These are phyloP conservation scores for Achlya flavicornis DNA, from an alignment of 2,888 invertebrate genomes.

Conservation along the genomic window DNA sequence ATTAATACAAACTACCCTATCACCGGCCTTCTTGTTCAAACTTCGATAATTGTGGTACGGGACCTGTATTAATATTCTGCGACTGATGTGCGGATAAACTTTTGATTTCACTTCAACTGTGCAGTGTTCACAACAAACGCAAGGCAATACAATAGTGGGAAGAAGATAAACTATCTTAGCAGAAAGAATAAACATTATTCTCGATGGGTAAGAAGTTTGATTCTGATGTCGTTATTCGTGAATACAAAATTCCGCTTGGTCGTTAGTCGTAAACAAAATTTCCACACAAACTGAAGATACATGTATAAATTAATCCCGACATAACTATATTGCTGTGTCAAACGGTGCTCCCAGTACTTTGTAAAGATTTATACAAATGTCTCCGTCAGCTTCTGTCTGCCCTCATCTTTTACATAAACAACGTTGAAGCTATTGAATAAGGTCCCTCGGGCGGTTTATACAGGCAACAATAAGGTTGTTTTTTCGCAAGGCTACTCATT, in stretches of 20 bases:
- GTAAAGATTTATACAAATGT: neutral
- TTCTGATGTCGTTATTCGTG: neutral
- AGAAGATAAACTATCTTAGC: neutral
- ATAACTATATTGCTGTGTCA: constrained; percentile 5
- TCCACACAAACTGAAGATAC: neutral
- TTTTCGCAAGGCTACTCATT: constrained; percentile 4
- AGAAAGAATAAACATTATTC: neutral
- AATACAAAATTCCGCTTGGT: constrained; percentile 1
- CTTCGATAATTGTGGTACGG: neutral
- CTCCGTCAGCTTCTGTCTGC: neutral
- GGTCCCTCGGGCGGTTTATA: neutral
- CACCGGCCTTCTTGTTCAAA: too few species aligned
- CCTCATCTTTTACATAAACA: constrained; percentile 4
- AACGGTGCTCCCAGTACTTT: constrained; percentile 1
- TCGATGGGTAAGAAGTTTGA: neutral
- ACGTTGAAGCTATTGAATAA: neutral
- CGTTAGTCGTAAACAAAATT: constrained; percentile 2
- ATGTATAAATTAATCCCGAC: neutral
- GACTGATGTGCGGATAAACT: too few species aligned
- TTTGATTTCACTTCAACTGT: too few species aligned
- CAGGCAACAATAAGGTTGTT: neutral
- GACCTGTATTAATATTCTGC: neutral
- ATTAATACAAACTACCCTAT: too few species aligned
- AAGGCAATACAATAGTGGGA: too few species aligned
- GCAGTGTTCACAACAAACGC: too few species aligned